phyloP scores from a whole-genome alignment of 2,797 vertebrate genomes.

The Myotis pilosus region DNA sequence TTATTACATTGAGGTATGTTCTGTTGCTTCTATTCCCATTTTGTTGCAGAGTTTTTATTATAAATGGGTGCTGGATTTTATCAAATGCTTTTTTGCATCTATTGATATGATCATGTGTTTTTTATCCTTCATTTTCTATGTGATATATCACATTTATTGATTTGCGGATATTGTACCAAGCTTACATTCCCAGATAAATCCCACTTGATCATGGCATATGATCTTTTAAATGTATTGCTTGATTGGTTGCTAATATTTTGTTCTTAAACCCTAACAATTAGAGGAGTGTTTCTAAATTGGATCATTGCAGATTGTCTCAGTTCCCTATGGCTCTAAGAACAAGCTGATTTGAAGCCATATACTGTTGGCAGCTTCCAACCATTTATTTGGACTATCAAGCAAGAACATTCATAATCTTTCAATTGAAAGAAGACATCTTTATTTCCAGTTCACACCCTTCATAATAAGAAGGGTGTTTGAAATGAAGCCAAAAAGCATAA shows the following conservation, averaged over 20 bases:
- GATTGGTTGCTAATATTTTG: background rate
- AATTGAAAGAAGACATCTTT: constrained; percentile 76
- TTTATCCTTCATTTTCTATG: background rate
- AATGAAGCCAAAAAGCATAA: constrained; percentile 66
- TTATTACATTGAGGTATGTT: background rate
- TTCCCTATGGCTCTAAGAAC: constrained; percentile 63
- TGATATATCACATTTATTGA: background rate
- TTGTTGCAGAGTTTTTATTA: background rate
- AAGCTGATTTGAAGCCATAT: constrained; percentile 44
- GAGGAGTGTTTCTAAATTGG: constrained; percentile 46
- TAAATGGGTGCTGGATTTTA: background rate
- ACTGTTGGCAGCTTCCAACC: constrained; percentile 67
- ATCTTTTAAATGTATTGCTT: background rate
- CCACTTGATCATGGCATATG: background rate
- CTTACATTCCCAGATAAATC: background rate
- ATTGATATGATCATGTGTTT: background rate
- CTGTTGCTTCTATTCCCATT: background rate
- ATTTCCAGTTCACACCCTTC: constrained; percentile 78
- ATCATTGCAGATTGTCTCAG: constrained; percentile 37
- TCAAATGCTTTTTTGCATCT: background rate
- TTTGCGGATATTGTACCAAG: background rate
- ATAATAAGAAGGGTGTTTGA: constrained; percentile 73
- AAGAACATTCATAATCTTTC: constrained; percentile 71
- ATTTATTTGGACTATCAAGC: constrained; percentile 76
- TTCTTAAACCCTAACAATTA: constrained; percentile 41